A percentile compares a stretch with the other conserved stretches of the same genome.
Conservation (phyloP, 2,113 vertebrate species). For the Stegastes partitus region DNA sequence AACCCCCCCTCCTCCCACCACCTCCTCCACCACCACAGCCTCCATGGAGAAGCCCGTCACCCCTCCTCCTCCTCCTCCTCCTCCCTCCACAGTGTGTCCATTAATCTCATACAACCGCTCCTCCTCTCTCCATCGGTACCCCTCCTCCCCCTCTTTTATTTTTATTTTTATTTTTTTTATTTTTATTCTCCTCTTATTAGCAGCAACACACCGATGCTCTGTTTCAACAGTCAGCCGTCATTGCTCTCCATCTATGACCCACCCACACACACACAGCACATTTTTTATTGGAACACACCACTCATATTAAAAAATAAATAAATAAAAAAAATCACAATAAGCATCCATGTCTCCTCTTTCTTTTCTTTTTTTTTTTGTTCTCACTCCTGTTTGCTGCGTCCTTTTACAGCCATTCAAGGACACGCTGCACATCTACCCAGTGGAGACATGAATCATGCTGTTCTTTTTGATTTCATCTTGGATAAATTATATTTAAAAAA, state of each 20-base stretch:
- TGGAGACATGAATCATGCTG: slow-evolving; percentile 1
- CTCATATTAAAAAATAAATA: background rate
- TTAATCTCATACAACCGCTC: slow-evolving; percentile 69
- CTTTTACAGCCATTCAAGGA: slow-evolving; percentile 54
- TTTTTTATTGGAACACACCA: slow-evolving; percentile 22
- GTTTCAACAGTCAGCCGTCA: slow-evolving; percentile 80
- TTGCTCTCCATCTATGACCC: slow-evolving; percentile 82
- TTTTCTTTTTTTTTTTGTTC: background rate
- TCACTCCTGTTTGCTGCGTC: slow-evolving; percentile 11
- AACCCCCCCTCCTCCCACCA: slow-evolving; percentile 38
- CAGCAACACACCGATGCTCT: slow-evolving; percentile 56
- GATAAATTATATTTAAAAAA: background rate
- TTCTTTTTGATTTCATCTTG: background rate
- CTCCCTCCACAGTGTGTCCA: slow-evolving; percentile 59
- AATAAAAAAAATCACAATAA: slow-evolving; percentile 19
- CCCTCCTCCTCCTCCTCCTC: slow-evolving; percentile 36
- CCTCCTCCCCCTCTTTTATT: too few species aligned
- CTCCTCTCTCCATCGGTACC: slow-evolving; percentile 56
- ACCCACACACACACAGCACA: slow-evolving; percentile 32
- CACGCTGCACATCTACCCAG: background rate
- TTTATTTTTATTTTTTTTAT: slow-evolving; percentile 39
- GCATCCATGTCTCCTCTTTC: background rate
- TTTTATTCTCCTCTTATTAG: slow-evolving; percentile 59
- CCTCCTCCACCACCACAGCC: slow-evolving; percentile 43
- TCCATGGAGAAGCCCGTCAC: slow-evolving; percentile 73